Evolutionary conservation across 2,797 vertebrate genomes (phyloP).

Genomic region (Oophaga sylvatica): DNA sequence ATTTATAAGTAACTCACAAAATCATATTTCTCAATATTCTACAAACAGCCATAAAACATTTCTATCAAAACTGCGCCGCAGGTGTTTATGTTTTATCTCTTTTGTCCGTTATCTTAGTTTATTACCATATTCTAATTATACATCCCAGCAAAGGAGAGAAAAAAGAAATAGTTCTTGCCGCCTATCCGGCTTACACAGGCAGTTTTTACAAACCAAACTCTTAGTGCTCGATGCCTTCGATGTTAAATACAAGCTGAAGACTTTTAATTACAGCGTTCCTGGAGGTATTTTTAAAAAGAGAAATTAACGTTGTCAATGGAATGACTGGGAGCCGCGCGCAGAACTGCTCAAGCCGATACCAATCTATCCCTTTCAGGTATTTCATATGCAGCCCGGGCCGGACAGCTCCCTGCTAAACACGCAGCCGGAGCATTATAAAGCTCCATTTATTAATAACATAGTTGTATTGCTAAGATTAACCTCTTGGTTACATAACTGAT

Average conservation of each 20-base stretch:
- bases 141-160: slow-evolving; percentile 7
- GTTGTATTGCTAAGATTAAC: slow-evolving; percentile 58
- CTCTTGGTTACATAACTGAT: slow-evolving; percentile 59
- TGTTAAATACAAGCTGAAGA: slow-evolving; percentile 32
- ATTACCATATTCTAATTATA: slow-evolving; percentile 52
- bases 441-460: slow-evolving; percentile 56
- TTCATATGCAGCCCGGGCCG: background rate
- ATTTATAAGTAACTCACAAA: slow-evolving; percentile 4
- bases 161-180: slow-evolving; percentile 4
- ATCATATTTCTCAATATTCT: slow-evolving; percentile 2
- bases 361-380: slow-evolving; percentile 10
- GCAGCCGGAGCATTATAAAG: slow-evolving; percentile 18
- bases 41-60: slow-evolving; percentile 11
- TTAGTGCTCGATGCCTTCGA: slow-evolving; percentile 37
- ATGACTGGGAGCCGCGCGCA: slow-evolving; percentile 27
- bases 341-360: background rate
- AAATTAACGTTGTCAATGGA: slow-evolving; percentile 48
- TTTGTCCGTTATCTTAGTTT: slow-evolving; percentile 11
- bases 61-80: slow-evolving; percentile 8
- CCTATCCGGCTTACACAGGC: background rate
- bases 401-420: slow-evolving; percentile 38
- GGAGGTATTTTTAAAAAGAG: slow-evolving; percentile 43
- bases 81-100: slow-evolving; percentile 35
- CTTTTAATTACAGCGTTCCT: slow-evolving; percentile 43
- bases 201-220: slow-evolving; percentile 24